A percentile compares a stretch with the other conserved stretches of the same genome.
These are phyloP conservation scores for Iselma pallidipennis DNA, from an alignment of 2,888 invertebrate species.

Conservation along the genomic window DNA sequence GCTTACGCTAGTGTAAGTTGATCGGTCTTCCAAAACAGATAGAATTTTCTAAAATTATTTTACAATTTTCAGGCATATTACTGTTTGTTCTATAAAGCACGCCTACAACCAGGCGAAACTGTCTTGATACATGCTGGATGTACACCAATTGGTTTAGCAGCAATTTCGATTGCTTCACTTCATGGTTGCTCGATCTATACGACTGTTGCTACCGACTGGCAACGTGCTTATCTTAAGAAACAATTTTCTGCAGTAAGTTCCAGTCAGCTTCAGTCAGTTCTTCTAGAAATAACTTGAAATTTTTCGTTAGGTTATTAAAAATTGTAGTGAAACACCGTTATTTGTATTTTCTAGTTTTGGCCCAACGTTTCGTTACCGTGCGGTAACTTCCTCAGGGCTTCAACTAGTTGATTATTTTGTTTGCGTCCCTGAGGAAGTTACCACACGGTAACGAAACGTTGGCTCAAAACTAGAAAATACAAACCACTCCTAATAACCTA, in stretches of 20 bases:
- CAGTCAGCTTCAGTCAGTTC: too few species aligned
- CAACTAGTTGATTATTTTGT: too few species aligned
- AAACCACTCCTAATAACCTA: too few species aligned
- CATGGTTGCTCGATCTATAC: slow-evolving; percentile 65
- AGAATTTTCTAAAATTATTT: slow-evolving; percentile 7
- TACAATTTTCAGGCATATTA: slow-evolving; percentile 55
- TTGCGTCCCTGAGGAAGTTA: too few species aligned
- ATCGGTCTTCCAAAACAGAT: not conserved
- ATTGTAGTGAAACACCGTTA: too few species aligned
- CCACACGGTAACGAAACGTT: too few species aligned
- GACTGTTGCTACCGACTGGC: slow-evolving; percentile 62
- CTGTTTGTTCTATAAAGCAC: slow-evolving; percentile 52
- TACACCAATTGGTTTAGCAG: slow-evolving; percentile 73
- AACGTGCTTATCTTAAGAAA: slow-evolving; percentile 47
- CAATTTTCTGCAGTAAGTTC: slow-evolving; percentile 48
- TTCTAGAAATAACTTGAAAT: too few species aligned
- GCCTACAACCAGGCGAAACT: slow-evolving; percentile 51
- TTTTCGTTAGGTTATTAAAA: too few species aligned
- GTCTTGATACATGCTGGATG: slow-evolving; percentile 62
- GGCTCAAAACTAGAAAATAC: too few species aligned
- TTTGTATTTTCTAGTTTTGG: too few species aligned
- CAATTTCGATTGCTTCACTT: slow-evolving; percentile 65
- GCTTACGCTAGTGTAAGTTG: slow-evolving; percentile 67
- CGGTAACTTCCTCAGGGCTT: too few species aligned
- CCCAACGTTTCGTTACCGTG: too few species aligned